Evolutionary conservation across 2,888 invertebrate species (phyloP).

Genomic region (Heliconius aoede): DNA sequence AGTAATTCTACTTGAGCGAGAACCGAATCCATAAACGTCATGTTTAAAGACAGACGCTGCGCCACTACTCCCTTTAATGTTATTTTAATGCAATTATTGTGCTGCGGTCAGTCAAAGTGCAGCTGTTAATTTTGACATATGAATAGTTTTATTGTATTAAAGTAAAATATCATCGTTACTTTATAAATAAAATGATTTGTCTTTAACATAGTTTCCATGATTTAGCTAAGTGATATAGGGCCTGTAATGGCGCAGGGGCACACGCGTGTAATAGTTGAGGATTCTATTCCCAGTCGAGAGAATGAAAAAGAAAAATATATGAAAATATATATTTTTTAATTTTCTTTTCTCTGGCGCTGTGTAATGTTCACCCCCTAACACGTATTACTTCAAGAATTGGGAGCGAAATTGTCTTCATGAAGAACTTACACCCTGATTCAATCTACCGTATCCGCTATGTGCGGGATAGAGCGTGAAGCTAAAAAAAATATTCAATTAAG

Average conservation of each 20-base stretch:
- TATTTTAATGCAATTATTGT: neutral
- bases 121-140: neutral
- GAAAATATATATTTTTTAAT: neutral
- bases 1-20: too few relatives aligned
- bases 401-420: too few relatives aligned
- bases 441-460: too few relatives aligned
- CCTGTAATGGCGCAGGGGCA: too few relatives aligned
- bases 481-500: too few relatives aligned
- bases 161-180: neutral
- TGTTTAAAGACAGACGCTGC: neutral
- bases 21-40: too few relatives aligned
- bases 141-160: neutral
- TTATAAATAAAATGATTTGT: neutral
- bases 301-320: neutral
- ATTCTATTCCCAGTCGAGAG: too few relatives aligned
- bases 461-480: too few relatives aligned
- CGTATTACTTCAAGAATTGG: too few relatives aligned
- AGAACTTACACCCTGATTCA: too few relatives aligned
- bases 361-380: neutral
- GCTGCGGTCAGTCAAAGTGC: constrained; percentile 1
- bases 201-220: neutral
- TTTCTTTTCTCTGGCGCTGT: neutral
- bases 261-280: too few relatives aligned
- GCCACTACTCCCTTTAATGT: neutral
- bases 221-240: too few relatives aligned